Conservation (phyloP, 2,113 vertebrate genomes). For the Atrichornis clamosus region DNA sequence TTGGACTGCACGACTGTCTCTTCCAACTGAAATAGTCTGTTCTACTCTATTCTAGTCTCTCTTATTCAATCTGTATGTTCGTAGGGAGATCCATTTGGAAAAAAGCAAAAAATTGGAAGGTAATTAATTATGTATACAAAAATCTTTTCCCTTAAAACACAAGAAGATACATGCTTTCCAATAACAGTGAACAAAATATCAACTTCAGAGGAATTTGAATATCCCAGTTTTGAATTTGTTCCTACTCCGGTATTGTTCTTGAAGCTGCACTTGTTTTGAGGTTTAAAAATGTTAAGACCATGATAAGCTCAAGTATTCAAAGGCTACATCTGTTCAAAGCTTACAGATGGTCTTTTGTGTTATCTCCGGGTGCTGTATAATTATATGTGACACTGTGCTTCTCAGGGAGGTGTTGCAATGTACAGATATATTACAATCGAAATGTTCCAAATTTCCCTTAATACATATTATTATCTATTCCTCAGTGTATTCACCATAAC, state of each 20-base stretch:
- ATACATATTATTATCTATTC: conserved; percentile 33
- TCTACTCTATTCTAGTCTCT: neutral
- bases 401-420: conserved; percentile 46
- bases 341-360: conserved; percentile 73
- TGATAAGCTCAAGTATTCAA: conserved; percentile 61
- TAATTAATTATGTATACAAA: neutral
- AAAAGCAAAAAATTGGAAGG: neutral
- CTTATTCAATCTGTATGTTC: neutral
- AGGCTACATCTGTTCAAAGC: conserved; percentile 61
- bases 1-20: neutral
- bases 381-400: conserved; percentile 55
- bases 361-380: conserved; percentile 56
- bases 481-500: neutral
- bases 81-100: neutral
- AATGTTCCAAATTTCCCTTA: conserved; percentile 39
- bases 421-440: conserved; percentile 57
- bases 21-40: neutral
- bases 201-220: neutral
- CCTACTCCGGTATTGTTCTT: neutral
- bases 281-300: conserved; percentile 44
- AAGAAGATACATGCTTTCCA: neutral
- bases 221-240: neutral
- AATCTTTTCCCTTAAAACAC: neutral
- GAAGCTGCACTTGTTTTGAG: conserved; percentile 19
- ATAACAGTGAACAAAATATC: neutral